Evolutionary conservation across 1,140 invertebrate genomes (phyloP), one percentile per base, ranked within the genome.

Genomic region (Hetaerina americana): DNA sequence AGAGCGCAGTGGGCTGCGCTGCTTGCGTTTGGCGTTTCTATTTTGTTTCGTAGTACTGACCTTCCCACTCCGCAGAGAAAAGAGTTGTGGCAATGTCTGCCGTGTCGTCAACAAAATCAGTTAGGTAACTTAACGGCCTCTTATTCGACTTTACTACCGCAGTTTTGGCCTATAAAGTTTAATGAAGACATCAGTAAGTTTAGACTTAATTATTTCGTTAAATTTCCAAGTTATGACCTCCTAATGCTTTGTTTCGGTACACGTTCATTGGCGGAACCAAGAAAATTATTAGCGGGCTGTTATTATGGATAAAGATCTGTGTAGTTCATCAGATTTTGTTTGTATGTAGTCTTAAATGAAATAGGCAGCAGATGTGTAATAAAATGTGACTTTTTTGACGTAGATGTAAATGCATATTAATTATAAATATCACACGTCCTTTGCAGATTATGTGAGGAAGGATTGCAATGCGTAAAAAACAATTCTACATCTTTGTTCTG

Each of bases 391-490:
- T n/a, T n/a, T n/a, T n/a, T n/a, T n/a, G n/a, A n/a, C n/a, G n/a
- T n/a, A n/a, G n/a, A n/a, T n/a, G n/a, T n/a, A n/a, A n/a, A n/a
- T n/a, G n/a, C n/a, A n/a, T n/a, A n/a, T n/a, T n/a, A n/a, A n/a
- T n/a, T n/a, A n/a, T n/a, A n/a, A n/a, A n/a, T n/a, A n/a, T n/a
- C n/a, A n/a, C n/a, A n/a, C n/a, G 40, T 57, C 22, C 22, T 18
- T 70, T 70, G 26, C 69, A 70, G 69, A 70, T 70, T 24, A 70
- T 70, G 69, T 70, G 69, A 68, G 66, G 66, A 68, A 26, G 27
- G 66, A 70, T 70, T 70, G 69, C 69, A 70, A 70, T 70, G 69
- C 69, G 69, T 29, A 70, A 70, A 31, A 70, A 70, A 24, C 27
- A 40, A 70, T 70, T 70, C 69, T 70, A 29, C 69, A 29, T 70